Evolutionary conservation across 2,888 invertebrate species (phyloP).

Genomic region (Drosophila borealis): DNA sequence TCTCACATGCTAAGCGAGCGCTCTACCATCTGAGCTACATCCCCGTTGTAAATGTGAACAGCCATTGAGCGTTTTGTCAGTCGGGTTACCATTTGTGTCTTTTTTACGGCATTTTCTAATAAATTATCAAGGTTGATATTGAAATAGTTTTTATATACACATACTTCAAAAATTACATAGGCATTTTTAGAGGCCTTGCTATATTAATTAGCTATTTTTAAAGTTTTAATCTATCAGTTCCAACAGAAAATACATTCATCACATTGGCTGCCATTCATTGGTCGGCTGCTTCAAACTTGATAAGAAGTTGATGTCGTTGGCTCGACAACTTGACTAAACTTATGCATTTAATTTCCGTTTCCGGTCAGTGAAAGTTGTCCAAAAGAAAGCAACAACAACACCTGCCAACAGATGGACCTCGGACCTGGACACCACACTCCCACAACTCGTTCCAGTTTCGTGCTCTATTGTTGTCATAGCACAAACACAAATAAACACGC

Average conservation of each 20-base stretch:
- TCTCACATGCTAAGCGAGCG: conserved; percentile 85
- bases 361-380: conserved; percentile 76
- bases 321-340: conserved; percentile 63
- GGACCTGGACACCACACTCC: conserved; percentile 15
- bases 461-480: conserved; percentile 57
- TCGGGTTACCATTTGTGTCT: not conserved
- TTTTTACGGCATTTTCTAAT: not conserved
- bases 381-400: conserved; percentile 65
- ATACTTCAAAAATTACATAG: no score
- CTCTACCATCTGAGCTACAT: conserved; percentile 86
- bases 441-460: conserved; percentile 35
- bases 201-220: not conserved
- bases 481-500: conserved; percentile 73
- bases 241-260: conserved; percentile 4
- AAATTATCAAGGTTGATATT: not conserved
- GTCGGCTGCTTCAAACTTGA: conserved; percentile 41
- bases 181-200: not conserved
- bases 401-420: conserved; percentile 50
- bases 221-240: conserved; percentile 4
- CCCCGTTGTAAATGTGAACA: conserved; percentile 71
- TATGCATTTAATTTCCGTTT: conserved; percentile 81
- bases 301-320: conserved; percentile 40
- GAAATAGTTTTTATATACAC: no score
- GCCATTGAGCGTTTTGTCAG: conserved; percentile 23
- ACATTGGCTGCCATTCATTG: conserved; percentile 2